These are phyloP conservation scores for Drosophila tristis DNA, from an alignment of 1,140 invertebrate species.

Conservation along the genomic window DNA sequence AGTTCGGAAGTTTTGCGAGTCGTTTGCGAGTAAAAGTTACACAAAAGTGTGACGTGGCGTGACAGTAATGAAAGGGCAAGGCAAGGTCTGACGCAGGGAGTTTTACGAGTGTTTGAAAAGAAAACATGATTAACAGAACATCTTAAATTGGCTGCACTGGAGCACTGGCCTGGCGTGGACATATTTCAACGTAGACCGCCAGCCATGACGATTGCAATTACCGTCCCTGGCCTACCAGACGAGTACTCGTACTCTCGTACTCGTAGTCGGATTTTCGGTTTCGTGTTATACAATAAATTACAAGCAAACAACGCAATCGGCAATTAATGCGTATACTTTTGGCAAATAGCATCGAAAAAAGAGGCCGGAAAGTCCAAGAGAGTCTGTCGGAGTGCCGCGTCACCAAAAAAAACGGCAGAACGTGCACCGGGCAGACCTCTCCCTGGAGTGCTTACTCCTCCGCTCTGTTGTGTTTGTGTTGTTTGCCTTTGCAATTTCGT, in stretches of 20 bases:
- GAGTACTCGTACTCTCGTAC: conserved; percentile 4
- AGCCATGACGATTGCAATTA: conserved; percentile 43
- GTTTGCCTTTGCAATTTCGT: conserved; percentile 64
- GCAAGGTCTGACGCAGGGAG: no score
- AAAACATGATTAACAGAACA: no score
- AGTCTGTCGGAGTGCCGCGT: conserved; percentile 44
- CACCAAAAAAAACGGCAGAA: conserved; percentile 30
- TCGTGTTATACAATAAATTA: conserved; percentile 72
- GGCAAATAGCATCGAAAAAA: conserved; percentile 63
- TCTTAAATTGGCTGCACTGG: no score
- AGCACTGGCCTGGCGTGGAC: not conserved
- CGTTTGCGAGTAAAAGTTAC: not conserved
- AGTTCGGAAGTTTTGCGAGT: no score
- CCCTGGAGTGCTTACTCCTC: conserved; percentile 6
- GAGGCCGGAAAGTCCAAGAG: conserved; percentile 70
- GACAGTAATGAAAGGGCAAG: no score
- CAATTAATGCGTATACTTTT: conserved; percentile 54
- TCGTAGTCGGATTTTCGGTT: conserved; percentile 10
- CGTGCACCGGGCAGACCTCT: conserved; percentile 25
- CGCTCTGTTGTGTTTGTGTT: not conserved
- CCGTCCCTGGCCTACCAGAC: conserved; percentile 56
- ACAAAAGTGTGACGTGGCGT: not conserved
- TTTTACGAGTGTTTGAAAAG: no score
- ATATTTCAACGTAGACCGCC: conserved; percentile 25
- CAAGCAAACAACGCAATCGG: conserved; percentile 52